A percentile compares a stretch with the other conserved stretches of the same genome.
Conservation (phyloP, 2,797 vertebrate species). For the Rhinichthys osculus region DNA sequence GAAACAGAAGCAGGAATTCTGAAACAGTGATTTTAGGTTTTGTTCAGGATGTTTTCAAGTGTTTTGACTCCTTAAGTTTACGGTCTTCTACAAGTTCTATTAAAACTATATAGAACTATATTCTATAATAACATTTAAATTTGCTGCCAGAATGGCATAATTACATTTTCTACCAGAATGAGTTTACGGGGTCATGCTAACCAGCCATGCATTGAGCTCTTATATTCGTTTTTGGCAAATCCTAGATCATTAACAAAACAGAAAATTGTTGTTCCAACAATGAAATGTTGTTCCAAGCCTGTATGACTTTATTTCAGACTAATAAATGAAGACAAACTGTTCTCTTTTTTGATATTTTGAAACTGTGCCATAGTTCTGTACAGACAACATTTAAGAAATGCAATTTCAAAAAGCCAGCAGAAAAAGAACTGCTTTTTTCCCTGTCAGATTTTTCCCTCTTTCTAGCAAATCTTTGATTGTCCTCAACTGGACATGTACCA, state of each 20-base stretch:
- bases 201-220: background rate
- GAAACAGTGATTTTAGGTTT: background rate
- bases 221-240: background rate
- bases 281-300: background rate
- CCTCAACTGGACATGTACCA: slow-evolving; percentile 22
- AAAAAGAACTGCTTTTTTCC: background rate
- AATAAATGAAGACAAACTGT: background rate
- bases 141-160: background rate
- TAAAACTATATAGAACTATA: too few species aligned
- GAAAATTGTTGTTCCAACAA: too few species aligned
- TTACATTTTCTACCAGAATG: slow-evolving; percentile 10
- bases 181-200: background rate
- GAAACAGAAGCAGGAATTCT: background rate
- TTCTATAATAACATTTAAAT: background rate
- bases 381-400: background rate
- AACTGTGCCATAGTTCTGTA: background rate
- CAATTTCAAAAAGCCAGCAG: background rate
- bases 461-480: slow-evolving; percentile 33
- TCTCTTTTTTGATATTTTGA: background rate
- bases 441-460: background rate
- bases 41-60: background rate
- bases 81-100: background rate
- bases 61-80: background rate
- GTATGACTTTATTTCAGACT: background rate
- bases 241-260: background rate